Percentiles rank a stretch among this genome's conserved stretches.
These are phyloP conservation scores for Brachyopa scutellaris DNA, from an alignment of 2,888 invertebrate species.

Conservation along the genomic window DNA sequence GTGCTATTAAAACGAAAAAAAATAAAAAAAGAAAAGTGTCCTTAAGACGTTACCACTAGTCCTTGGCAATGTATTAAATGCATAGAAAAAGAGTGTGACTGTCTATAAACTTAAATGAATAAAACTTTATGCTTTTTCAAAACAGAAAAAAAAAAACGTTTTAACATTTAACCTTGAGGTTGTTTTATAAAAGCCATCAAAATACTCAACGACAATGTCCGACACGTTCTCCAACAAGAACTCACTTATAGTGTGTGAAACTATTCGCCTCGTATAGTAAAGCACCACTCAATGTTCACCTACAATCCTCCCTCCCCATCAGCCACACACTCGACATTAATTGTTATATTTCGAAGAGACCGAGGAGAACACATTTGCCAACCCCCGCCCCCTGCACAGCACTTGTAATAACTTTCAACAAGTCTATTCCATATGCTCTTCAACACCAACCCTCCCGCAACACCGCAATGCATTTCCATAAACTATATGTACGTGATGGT, in stretches of 20 bases:
- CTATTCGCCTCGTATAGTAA: constrained; percentile 24
- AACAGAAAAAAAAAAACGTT: too few species aligned
- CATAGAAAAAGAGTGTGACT: too few species aligned
- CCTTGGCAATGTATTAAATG: too few species aligned
- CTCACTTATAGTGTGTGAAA: constrained; percentile 44
- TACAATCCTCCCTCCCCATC: constrained; percentile 58
- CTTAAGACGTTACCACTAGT: too few species aligned
- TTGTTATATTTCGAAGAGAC: constrained; percentile 55
- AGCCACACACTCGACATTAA: constrained; percentile 69
- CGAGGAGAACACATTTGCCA: constrained; percentile 39
- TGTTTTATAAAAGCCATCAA: constrained; percentile 9
- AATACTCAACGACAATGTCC: constrained; percentile 34
- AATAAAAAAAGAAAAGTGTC: too few species aligned
- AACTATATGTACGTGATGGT: too few species aligned
- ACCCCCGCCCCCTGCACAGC: too few species aligned
- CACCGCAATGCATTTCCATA: constrained; percentile 16
- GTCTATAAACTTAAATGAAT: too few species aligned
- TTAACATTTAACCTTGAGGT: background rate
- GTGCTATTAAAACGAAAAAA: too few species aligned
- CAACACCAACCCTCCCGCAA: background rate
- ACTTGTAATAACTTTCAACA: constrained; percentile 65
- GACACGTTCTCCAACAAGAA: constrained; percentile 18
- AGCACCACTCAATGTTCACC: constrained; percentile 59
- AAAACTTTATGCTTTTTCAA: too few species aligned
- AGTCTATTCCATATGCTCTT: constrained; percentile 51